Percentiles rank a stretch among this genome's conserved stretches.
Conservation (phyloP, 2,113 vertebrate species). For the Ageneiosus marmoratus region DNA sequence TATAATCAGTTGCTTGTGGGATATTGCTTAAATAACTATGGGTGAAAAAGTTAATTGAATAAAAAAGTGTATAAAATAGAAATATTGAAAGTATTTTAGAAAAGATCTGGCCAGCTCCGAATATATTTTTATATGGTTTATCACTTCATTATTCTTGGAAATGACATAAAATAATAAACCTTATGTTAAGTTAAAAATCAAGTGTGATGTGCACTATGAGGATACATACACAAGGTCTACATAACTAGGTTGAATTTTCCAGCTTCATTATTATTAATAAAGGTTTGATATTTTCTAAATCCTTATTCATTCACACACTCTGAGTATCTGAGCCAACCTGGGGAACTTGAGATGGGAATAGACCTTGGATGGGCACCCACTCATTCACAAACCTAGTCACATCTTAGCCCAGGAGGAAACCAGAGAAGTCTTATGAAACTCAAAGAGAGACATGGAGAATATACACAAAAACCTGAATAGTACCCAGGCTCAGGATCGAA, state of each 20-base stretch:
- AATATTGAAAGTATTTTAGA: too few species aligned
- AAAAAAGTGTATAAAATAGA: too few species aligned
- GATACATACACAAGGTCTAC: not conserved
- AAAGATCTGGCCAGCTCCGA: too few species aligned
- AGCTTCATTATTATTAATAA: not conserved
- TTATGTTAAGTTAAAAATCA: not conserved
- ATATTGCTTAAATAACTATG: too few species aligned
- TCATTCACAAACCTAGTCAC: not conserved
- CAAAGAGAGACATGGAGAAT: too few species aligned
- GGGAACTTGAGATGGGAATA: too few species aligned
- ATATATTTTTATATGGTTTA: too few species aligned
- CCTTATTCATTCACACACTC: not conserved
- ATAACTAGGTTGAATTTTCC: not conserved
- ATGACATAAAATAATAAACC: not conserved
- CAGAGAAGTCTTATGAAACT: too few species aligned
- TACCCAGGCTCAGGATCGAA: too few species aligned
- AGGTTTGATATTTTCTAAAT: not conserved
- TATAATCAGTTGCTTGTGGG: not conserved
- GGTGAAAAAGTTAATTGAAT: too few species aligned
- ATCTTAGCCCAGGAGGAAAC: too few species aligned
- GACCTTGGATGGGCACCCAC: not conserved
- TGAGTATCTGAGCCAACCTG: not conserved
- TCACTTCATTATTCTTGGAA: not conserved
- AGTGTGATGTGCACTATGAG: not conserved
- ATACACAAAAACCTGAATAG: too few species aligned